Base-by-base conservation (phyloP, 2,888 invertebrate genomes). In the Ichneumoninae sp. region DNA sequence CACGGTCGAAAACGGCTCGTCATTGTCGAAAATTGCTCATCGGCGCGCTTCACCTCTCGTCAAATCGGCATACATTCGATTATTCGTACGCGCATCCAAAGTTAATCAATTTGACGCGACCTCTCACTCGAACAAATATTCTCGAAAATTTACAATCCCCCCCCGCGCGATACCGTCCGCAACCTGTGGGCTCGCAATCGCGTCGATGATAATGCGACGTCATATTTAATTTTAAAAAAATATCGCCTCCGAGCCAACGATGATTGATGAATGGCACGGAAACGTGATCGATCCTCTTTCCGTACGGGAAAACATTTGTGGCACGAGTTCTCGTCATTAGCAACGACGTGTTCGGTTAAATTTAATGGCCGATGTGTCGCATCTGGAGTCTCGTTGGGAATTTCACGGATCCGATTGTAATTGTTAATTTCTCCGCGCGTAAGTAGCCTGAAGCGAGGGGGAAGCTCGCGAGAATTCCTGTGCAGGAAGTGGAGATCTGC, bases 11-110 rank as follows among this genome's bases (percentile, higher is more conserved):
- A 47, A 47, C 44, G 44, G 13, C 44, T 16, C 44, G 44, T 57
- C 57, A 57, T 26, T 57, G 57, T 57, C 57, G 22, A 57, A 57
- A 57, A 57, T 57, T 57, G 57, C 57, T 57, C 57, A 57, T 57
- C 57, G 57, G 26, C 10, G 57, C 26, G 57, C 26, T 57, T 57
- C 26, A 26, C 26, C 26, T 13, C 57, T 57, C 57, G 57, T 57
- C 57, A 57, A 57, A 57, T 57, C 57, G 57, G 10, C 57, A 57
- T 57, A 26, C 10, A 57, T 57, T 57, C 57, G 26, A 57, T 57
- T 57, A 57, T 57, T 26, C 57, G 57, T 57, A 57, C 22, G 22
- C 57, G 22, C 57, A 4, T 57, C 57, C 22, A 57, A 22, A 26
- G 57, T 57, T 57, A 57, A 57, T 57, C 57, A 57, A 26, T 57